Base-by-base conservation (phyloP, 1,140 invertebrate genomes). In the Lasaia peninsularis region DNA sequence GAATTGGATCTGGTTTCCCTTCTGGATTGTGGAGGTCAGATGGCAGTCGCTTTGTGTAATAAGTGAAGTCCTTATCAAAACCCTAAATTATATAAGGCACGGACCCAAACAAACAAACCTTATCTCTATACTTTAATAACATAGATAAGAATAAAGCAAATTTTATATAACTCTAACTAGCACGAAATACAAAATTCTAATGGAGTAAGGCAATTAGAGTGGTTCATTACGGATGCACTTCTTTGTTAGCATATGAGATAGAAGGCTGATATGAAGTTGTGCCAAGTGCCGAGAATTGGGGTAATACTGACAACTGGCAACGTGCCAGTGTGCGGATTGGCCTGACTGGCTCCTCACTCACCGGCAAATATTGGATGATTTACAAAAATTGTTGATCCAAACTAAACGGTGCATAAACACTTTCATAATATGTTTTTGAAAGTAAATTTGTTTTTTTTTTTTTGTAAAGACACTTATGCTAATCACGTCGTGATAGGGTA, bases 211-310 rank as follows among this genome's bases (percentile, higher is more conserved):
- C 14, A 37, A 37, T 37, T 37, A 37, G 12, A 8, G 6, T 14
- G 8, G n/a, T 37, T 16, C 35, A 37, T 37, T 37, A 37, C 35
- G 12, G 12, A 37, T 37, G 8, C 35, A 14, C 12, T 37, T 14
- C 12, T 37, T 40, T 40, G 35, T 40, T 40, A 40, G 9, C 35
- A 18, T 8, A 40, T 16, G 9, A 40, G 35, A 40, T 16, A 40
- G 35, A 40, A 18, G 16, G 8, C 35, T 40, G 35, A 40, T 40
- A 40, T 40, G 35, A 40, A 40, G 16, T 40, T 40, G 35, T 18
- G 14, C 14, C 35, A 40, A 40, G 35, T 40, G 35, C 8, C 35
- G 14, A 16, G 12, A 40, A 40, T 40, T 40, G 16, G 35, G 35
- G 35, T 40, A 9, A 40, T 40, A 40, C 35, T 16, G 35, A 2